Conservation (phyloP, 1,140 invertebrate genomes). For the Antheraea mylitta region DNA sequence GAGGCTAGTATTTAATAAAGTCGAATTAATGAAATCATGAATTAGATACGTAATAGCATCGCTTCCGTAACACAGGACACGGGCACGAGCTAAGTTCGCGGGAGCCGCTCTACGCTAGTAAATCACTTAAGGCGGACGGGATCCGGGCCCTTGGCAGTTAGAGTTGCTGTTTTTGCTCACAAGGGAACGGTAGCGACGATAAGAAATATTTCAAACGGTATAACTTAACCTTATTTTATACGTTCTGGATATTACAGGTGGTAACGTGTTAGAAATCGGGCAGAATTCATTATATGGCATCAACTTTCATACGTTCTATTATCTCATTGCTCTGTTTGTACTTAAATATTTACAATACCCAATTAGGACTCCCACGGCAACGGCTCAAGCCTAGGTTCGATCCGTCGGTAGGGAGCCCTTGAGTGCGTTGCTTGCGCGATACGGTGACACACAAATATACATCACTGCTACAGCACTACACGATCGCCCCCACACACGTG, state of each 20-base stretch:
- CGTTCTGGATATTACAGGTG: slow-evolving; percentile 17
- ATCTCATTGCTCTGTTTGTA: too few relatives aligned
- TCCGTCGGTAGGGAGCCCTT: too few relatives aligned
- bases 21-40: too few relatives aligned
- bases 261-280: neutral
- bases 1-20: too few relatives aligned
- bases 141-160: slow-evolving; percentile 38
- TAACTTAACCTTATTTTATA: slow-evolving; percentile 31
- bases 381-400: too few relatives aligned
- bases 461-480: too few relatives aligned
- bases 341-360: too few relatives aligned
- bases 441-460: too few relatives aligned
- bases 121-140: slow-evolving; percentile 64
- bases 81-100: neutral
- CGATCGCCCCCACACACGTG: too few relatives aligned
- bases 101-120: slow-evolving; percentile 55
- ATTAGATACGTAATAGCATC: neutral
- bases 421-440: too few relatives aligned
- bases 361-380: too few relatives aligned
- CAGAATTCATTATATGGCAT: neutral
- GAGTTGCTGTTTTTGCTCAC: slow-evolving; percentile 62
- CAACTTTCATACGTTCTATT: neutral
- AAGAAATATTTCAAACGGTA: slow-evolving; percentile 51
- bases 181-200: slow-evolving; percentile 44
- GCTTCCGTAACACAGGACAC: neutral